A percentile compares a stretch with the other conserved stretches of the same genome.
Conservation (phyloP, 2,113 vertebrate species). For the Rhinogobius similis region DNA sequence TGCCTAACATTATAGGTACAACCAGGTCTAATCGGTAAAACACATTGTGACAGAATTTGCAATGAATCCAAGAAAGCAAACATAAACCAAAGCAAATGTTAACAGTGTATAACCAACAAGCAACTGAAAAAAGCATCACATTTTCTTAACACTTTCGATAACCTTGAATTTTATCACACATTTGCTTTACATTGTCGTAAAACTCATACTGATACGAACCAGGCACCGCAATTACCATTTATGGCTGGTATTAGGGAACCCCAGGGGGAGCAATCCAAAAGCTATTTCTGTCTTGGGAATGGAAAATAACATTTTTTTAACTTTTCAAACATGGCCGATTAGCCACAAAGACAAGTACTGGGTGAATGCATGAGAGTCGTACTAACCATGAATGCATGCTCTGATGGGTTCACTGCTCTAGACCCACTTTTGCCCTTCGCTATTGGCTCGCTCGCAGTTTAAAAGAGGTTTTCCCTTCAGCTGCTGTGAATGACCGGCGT, state of each 20-base stretch:
- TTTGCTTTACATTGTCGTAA: neutral
- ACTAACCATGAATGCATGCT: constrained; percentile 61
- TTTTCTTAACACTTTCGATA: neutral
- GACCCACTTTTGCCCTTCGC: constrained; percentile 51
- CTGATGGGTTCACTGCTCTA: constrained; percentile 27
- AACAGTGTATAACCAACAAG: neutral
- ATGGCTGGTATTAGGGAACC: constrained; percentile 47
- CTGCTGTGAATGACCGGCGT: constrained; percentile 36
- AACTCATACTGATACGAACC: neutral
- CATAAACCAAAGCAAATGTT: neutral
- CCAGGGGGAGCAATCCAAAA: constrained; percentile 54
- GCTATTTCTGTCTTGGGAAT: constrained; percentile 77
- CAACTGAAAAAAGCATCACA: neutral
- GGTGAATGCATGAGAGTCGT: constrained; percentile 67
- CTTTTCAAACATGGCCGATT: constrained; percentile 45
- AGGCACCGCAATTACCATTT: constrained; percentile 67
- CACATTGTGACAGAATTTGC: neutral
- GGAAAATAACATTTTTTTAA: constrained; percentile 66
- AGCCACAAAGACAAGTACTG: constrained; percentile 51
- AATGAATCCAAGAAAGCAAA: neutral
- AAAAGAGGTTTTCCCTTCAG: constrained; percentile 16
- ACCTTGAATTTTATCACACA: neutral
- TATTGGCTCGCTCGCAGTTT: constrained; percentile 16
- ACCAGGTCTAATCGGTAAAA: too few species aligned
- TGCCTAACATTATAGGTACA: too few species aligned